Conservation (phyloP, 2,888 invertebrate genomes). For the Phyto melanocephala region DNA sequence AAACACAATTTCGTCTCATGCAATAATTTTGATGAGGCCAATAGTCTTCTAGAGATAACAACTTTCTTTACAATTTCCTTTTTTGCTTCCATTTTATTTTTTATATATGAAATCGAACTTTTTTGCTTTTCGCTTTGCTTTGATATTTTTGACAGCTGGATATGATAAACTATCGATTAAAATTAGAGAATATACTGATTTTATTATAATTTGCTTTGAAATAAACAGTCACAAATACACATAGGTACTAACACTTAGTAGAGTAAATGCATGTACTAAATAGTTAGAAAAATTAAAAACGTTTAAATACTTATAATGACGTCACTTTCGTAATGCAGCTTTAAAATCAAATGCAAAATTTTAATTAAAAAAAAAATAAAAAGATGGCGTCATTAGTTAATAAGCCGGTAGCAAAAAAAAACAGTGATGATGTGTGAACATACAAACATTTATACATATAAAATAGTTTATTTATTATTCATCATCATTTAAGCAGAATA, state of each 20-base stretch:
- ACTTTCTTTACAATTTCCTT: too few species aligned
- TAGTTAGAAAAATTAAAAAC: neutral
- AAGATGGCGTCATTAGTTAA: slow-evolving; percentile 30
- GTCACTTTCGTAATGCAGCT: slow-evolving; percentile 6
- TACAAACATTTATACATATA: too few species aligned
- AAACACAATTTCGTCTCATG: too few species aligned
- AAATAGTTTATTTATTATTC: slow-evolving; percentile 12
- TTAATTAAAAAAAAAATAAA: neutral
- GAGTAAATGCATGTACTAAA: neutral
- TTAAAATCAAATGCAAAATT: slow-evolving; percentile 1
- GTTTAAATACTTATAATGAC: slow-evolving; percentile 5
- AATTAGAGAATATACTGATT: too few species aligned
- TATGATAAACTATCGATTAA: too few species aligned
- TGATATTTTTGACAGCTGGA: too few species aligned
- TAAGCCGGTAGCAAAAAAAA: neutral
- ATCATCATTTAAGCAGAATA: slow-evolving; percentile 19
- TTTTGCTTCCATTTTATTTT: too few species aligned
- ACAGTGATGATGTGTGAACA: neutral
- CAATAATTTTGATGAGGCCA: too few species aligned
- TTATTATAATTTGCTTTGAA: too few species aligned
- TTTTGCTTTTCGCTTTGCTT: too few species aligned
- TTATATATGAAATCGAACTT: too few species aligned
- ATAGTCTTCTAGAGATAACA: too few species aligned
- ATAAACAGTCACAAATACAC: neutral
- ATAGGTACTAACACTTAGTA: neutral